These are phyloP conservation scores for Eunapius fragilis DNA, from an alignment of 37 sponge, comb jelly and placozoan species.

Conservation along the genomic window DNA sequence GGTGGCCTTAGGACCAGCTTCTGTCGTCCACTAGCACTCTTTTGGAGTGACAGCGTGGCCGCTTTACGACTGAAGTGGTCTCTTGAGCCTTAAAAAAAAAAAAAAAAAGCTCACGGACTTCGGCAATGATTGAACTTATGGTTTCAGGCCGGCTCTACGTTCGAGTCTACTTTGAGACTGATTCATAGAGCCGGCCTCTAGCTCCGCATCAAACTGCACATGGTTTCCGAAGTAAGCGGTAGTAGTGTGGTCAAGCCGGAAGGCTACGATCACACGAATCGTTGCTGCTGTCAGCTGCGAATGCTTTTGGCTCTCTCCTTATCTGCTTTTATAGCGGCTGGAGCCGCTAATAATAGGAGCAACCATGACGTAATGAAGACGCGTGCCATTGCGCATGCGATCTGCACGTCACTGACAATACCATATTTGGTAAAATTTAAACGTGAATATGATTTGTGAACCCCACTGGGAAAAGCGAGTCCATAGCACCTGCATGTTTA, in stretches of 20 bases:
- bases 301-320: not conserved
- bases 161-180: too few species aligned
- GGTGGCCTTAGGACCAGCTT: not conserved
- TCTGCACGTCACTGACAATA: too few species aligned
- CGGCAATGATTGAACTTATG: not conserved
- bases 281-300: not conserved
- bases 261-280: not conserved
- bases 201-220: not conserved
- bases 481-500: too few species aligned
- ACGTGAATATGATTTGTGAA: too few species aligned
- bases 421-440: too few species aligned
- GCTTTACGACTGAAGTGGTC: slow-evolving; percentile 37
- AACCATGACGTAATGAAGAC: too few species aligned
- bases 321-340: not conserved
- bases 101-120: not conserved
- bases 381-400: too few species aligned
- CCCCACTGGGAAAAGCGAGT: too few species aligned
- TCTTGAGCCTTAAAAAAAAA: slow-evolving; percentile 36
- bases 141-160: not conserved
- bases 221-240: not conserved
- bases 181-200: not conserved
- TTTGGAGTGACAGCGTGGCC: slow-evolving; percentile 63
- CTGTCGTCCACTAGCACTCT: slow-evolving; percentile 46
- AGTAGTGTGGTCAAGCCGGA: not conserved
- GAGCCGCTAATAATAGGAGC: not conserved